Percentiles rank a stretch among this genome's conserved stretches.
These are phyloP conservation scores for Channa maculata DNA, from an alignment of 2,113 vertebrate genomes.

Conservation along the genomic window DNA sequence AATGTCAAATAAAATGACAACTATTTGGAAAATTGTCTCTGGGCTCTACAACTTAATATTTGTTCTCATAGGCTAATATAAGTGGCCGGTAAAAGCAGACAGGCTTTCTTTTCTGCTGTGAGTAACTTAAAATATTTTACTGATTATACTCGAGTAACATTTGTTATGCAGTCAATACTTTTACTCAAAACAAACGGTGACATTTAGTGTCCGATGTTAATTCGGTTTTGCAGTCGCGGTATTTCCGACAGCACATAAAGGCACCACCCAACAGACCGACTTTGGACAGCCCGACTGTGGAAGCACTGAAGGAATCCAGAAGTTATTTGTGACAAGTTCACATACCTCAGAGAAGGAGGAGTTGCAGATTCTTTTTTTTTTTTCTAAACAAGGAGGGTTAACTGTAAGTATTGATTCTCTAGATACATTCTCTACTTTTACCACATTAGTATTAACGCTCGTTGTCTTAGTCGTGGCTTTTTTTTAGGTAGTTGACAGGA, in stretches of 20 bases:
- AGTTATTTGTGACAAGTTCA: constrained; percentile 49
- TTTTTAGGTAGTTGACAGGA: constrained; percentile 34
- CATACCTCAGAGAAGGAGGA: constrained; percentile 69
- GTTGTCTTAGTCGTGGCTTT: constrained; percentile 25
- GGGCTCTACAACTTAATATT: no score
- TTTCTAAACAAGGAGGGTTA: constrained; percentile 42
- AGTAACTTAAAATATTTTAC: no score
- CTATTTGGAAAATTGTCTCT: no score
- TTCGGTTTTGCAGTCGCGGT: fast-evolving
- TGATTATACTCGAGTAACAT: no score
- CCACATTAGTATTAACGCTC: not conserved
- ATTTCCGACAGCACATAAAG: constrained; percentile 40
- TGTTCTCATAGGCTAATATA: no score
- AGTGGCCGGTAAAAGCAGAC: no score
- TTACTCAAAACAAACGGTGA: no score
- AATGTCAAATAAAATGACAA: no score
- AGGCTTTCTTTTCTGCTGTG: no score
- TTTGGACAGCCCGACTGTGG: not conserved
- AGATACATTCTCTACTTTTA: not conserved
- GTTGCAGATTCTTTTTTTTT: constrained; percentile 12
- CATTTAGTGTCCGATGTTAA: no score
- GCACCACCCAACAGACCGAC: constrained; percentile 31
- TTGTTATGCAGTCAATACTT: no score
- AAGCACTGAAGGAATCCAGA: constrained; percentile 75
- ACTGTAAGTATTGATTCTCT: constrained; percentile 62